These are phyloP conservation scores for Phasia obesa DNA, from an alignment of 2,888 invertebrate species.

Conservation along the genomic window DNA sequence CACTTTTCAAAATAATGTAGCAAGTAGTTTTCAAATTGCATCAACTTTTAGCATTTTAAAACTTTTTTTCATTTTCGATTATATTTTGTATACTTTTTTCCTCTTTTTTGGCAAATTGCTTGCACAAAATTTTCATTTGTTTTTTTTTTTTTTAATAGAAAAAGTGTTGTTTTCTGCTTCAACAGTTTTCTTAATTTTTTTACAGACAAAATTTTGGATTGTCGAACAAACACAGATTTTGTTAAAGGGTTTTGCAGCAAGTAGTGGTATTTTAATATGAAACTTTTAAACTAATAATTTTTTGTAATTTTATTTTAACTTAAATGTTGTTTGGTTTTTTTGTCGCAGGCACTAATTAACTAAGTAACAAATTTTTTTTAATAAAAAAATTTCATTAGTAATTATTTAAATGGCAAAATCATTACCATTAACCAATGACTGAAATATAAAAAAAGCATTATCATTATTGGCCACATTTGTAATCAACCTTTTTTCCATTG, in stretches of 20 bases:
- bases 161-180: constrained; percentile 73
- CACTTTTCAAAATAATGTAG: constrained; percentile 49
- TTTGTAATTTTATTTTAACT: no score
- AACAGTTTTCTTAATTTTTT: constrained; percentile 58
- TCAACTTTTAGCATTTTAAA: constrained; percentile 47
- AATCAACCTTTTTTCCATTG: no score
- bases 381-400: no score
- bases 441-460: no score
- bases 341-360: no score
- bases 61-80: constrained; percentile 15
- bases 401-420: no score
- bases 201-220: constrained; percentile 73
- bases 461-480: no score
- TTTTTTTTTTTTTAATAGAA: constrained; percentile 52
- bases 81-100: constrained; percentile 54
- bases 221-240: constrained; percentile 53
- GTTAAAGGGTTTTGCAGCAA: constrained; percentile 5
- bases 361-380: no score
- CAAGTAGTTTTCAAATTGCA: constrained; percentile 40
- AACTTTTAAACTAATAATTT: neutral
- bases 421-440: no score
- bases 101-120: constrained; percentile 75
- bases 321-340: no score
- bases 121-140: constrained; percentile 77
- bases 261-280: neutral